Evolutionary conservation across 2,113 vertebrate species (phyloP).

Genomic region (Ceyx melanurus): DNA sequence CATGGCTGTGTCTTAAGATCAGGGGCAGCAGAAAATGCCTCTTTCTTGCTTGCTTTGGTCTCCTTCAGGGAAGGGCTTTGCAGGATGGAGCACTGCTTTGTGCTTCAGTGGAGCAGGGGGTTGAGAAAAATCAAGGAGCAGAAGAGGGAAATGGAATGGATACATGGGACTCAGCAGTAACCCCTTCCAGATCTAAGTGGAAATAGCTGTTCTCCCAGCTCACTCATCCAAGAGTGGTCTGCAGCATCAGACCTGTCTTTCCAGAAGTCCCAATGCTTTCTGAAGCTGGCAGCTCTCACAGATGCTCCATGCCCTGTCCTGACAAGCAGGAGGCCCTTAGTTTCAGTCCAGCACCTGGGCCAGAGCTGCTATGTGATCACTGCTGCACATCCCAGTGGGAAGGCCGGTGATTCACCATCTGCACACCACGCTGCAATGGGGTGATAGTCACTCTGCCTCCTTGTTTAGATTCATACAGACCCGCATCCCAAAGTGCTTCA

Average conservation of each 20-base stretch:
- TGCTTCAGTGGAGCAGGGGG: neutral
- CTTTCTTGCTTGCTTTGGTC: neutral
- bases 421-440: fast-evolving
- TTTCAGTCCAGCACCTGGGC: neutral
- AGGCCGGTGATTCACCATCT: neutral
- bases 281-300: neutral
- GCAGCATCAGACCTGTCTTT: neutral
- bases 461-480: neutral
- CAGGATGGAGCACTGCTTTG: neutral
- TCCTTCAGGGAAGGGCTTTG: neutral
- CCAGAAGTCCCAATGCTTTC: neutral
- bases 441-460: neutral
- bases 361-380: neutral
- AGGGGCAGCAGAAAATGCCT: neutral
- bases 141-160: neutral
- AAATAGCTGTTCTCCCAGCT: neutral
- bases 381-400: neutral
- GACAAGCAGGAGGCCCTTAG: neutral
- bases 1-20: neutral
- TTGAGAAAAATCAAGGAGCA: neutral
- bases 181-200: neutral
- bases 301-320: fast-evolving
- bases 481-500: neutral
- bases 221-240: neutral
- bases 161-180: neutral